Conservation (phyloP, 1,140 invertebrate species). For the Euura saliciscinereae region DNA sequence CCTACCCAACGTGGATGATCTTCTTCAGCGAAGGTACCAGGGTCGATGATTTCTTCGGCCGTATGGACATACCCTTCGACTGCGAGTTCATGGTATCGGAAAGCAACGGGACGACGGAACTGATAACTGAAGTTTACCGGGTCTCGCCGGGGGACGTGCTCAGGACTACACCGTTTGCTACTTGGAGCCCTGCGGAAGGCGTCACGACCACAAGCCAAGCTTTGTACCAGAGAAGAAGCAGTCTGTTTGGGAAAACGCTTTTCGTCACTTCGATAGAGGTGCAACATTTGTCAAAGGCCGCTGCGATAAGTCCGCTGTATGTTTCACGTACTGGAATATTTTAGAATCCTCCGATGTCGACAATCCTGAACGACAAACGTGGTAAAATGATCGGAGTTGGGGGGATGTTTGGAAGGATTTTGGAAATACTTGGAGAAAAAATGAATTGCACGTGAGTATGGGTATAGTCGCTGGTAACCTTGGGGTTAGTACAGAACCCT, state of each 20-base stretch:
- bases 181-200: conserved; percentile 35
- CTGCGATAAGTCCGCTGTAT: background rate
- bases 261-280: conserved; percentile 39
- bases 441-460: conserved; percentile 55
- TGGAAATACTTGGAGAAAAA: conserved; percentile 46
- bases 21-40: conserved; percentile 42
- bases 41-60: conserved; percentile 37
- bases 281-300: background rate
- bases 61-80: conserved; percentile 48
- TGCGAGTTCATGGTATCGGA: conserved; percentile 43
- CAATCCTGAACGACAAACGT: conserved; percentile 32
- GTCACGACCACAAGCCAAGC: conserved; percentile 32
- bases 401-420: conserved; percentile 53
- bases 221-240: conserved; percentile 47
- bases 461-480: too few relatives aligned
- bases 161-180: conserved; percentile 35
- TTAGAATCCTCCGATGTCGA: conserved; percentile 52
- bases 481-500: too few relatives aligned
- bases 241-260: conserved; percentile 48
- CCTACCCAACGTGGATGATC: conserved; percentile 52
- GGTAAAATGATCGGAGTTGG: conserved; percentile 40
- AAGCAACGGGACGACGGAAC: conserved; percentile 25
- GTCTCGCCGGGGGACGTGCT: conserved; percentile 38
- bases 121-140: conserved; percentile 49
- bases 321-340: background rate